Evolutionary conservation across 2,888 invertebrate species (phyloP), one percentile per base, ranked within the genome.

Genomic region (Ectemnius lituratus): DNA sequence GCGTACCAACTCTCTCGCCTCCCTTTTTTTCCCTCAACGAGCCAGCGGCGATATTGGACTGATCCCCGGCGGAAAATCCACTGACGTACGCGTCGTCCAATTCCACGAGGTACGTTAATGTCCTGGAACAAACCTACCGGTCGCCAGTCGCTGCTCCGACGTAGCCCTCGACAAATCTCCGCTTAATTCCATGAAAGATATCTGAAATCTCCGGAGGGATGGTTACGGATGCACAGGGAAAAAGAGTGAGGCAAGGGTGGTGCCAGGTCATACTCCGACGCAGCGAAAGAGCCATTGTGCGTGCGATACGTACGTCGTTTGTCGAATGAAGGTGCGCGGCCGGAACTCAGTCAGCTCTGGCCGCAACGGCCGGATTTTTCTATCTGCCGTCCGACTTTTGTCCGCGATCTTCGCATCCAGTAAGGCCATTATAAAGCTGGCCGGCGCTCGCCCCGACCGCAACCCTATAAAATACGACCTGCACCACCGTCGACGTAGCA

Each of bases 341-440:
- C 84, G 85, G 84, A 85, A 85, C 85, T 74, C 80, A 74, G 81
- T 84, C 85, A 84, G 82, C 84, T 79, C 68, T 37, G 8, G 37
- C 8, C 67, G 68, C 69, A 76, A 70, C 64, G 75, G 80, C 78
- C 37, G 52, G 52, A 84, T 85, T 85, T 85, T 85, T 81, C 80
- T 78, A 77, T 75, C 81, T 81, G 62, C 72, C 73, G 75, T 74
- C 62, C 64, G 72, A 73, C 85, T 76, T 85, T 85, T 84, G 85
- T 84, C 78, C 79, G 67, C 75, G 79, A 82, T 80, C 78, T 83
- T 82, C 78, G 80, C 72, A 67, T 80, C 79, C 80, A 37, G 37
- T 80, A 63, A 27, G 61, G 67, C 79, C 72, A 80, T 85, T 85
- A 85, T 85, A 80, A 82, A 82, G 78, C 18, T 70, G 65, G 70